A percentile compares a stretch with the other conserved stretches of the same genome.
These are phyloP conservation scores for Podabrus alpinus DNA, from an alignment of 2,888 invertebrate genomes.

Conservation along the genomic window DNA sequence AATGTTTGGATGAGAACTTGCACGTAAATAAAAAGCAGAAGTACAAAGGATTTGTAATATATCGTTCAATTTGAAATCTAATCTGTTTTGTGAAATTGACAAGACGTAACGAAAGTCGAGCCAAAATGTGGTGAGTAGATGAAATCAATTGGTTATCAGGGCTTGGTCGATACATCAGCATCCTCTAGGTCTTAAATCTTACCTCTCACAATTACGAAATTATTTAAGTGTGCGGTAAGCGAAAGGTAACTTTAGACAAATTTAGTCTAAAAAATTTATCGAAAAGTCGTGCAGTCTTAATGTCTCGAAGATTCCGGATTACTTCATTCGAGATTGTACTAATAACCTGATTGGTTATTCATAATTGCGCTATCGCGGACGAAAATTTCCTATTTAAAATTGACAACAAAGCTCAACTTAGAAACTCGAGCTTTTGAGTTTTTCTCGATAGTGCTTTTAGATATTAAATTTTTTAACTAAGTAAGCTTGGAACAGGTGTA, in stretches of 20 bases:
- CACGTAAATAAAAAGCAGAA: slow-evolving; percentile 34
- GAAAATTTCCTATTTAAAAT: background rate
- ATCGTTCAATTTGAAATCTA: slow-evolving; percentile 49
- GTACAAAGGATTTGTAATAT: slow-evolving; percentile 46
- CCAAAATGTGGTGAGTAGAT: slow-evolving; percentile 47
- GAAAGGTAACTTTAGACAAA: background rate
- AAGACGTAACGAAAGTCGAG: slow-evolving; percentile 46
- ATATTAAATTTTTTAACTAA: background rate
- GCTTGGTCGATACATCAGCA: slow-evolving; percentile 44
- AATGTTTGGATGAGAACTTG: slow-evolving; percentile 15
- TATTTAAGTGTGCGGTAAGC: background rate
- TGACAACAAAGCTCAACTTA: background rate
- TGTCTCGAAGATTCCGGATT: background rate
- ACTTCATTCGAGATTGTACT: too few relatives aligned
- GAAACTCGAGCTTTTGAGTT: too few relatives aligned
- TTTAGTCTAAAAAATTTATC: background rate
- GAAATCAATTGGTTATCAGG: slow-evolving; percentile 48
- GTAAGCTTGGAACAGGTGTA: background rate
- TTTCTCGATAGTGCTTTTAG: background rate
- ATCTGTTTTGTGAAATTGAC: slow-evolving; percentile 49
- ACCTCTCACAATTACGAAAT: slow-evolving; percentile 24
- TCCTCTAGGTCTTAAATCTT: slow-evolving; percentile 40
- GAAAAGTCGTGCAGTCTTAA: background rate
- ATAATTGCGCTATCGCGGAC: background rate
- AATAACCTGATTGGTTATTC: background rate